A percentile compares a stretch with the other conserved stretches of the same genome.
These are phyloP conservation scores for Rotaria socialis DNA, from an alignment of 2,888 invertebrate genomes.

Conservation along the genomic window DNA sequence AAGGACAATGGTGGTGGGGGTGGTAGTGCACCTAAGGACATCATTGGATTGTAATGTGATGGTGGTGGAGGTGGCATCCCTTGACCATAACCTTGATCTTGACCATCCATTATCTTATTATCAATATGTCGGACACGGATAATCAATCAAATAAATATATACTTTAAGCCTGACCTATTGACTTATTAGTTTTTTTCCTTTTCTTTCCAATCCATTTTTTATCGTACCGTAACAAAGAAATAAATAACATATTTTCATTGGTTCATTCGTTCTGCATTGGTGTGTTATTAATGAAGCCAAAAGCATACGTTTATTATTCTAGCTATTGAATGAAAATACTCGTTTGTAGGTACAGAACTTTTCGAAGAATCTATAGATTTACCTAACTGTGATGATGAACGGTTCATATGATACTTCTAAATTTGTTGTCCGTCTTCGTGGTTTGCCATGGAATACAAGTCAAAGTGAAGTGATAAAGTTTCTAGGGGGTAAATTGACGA, in stretches of 20 bases:
- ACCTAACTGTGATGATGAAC: neutral
- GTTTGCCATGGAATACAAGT: neutral
- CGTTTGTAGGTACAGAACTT: neutral
- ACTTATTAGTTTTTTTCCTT: slow-evolving; percentile 8
- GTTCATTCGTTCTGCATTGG: neutral
- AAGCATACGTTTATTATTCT: too few relatives aligned
- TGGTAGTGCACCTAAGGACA: neutral
- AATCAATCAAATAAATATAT: slow-evolving; percentile 12
- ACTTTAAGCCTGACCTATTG: slow-evolving; percentile 11
- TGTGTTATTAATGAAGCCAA: neutral
- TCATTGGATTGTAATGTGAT: neutral
- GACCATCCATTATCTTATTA: neutral
- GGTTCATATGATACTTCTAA: neutral
- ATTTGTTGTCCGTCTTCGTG: neutral
- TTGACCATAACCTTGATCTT: slow-evolving; percentile 16
- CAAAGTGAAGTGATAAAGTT: neutral
- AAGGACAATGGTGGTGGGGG: neutral
- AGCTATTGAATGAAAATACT: too few relatives aligned
- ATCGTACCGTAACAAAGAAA: neutral
- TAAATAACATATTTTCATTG: neutral
- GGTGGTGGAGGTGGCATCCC: neutral
- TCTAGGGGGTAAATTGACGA: neutral
- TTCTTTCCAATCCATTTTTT: neutral
- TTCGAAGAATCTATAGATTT: neutral
- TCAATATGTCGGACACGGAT: neutral